phyloP scores from a whole-genome alignment of 2,888 invertebrate genomes.

The Acronicta psi region DNA sequence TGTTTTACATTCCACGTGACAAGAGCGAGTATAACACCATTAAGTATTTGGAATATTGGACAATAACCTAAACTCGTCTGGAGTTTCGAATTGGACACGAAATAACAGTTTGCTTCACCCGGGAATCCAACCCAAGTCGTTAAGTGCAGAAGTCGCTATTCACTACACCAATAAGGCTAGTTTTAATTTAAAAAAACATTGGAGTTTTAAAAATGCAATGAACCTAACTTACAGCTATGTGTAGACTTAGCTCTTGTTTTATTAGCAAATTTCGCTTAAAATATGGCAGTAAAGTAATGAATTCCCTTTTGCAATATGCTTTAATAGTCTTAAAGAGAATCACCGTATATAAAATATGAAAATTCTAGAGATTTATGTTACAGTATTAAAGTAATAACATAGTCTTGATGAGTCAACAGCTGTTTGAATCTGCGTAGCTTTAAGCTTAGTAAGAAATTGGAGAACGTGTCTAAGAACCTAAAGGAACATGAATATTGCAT shows the following conservation, averaged over 20 bases:
- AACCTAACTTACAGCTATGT: conserved; percentile 1
- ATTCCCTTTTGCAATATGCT: conserved; percentile 36
- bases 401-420: conserved; percentile 39
- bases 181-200: too few species aligned
- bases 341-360: conserved; percentile 25
- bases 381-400: conserved; percentile 53
- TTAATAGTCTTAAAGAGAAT: conserved; percentile 38
- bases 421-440: conserved; percentile 28
- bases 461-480: neutral
- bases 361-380: conserved; percentile 50
- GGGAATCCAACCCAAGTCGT: neutral
- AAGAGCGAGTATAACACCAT: too few species aligned
- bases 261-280: conserved; percentile 33
- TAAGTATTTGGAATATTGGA: too few species aligned
- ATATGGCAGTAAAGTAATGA: conserved; percentile 45
- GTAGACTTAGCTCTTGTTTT: conserved; percentile 13
- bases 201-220: conserved; percentile 9
- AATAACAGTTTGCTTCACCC: too few species aligned
- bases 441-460: conserved; percentile 16
- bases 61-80: too few species aligned
- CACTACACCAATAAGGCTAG: too few species aligned
- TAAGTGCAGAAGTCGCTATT: too few species aligned
- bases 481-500: too few species aligned
- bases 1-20: too few species aligned
- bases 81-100: too few species aligned